Evolutionary conservation across 2,797 vertebrate genomes (phyloP), one percentile per base, ranked within the genome.

Genomic region (Bovichtus diacanthus): DNA sequence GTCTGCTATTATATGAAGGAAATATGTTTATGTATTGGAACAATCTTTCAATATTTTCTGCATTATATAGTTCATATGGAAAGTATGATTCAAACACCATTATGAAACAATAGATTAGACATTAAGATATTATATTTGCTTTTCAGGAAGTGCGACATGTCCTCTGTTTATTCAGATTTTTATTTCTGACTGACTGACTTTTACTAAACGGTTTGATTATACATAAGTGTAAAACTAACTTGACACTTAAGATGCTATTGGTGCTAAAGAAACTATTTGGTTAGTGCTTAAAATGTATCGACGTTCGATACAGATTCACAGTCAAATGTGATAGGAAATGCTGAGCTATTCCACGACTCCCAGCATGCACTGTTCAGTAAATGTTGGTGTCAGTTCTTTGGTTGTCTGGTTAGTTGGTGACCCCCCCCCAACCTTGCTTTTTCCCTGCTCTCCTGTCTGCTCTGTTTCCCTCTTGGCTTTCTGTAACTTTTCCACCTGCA

Each of bases 351-450:
- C 59, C 64, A 39, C 13, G n/a, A 46, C 75, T 90, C 88, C 85
- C 87, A 90, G 90, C 90, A 94, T 93, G 91, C 87, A 70, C 15
- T 78, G 81, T 76, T 55, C 55, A 67, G 56, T 87, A 74, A 70
- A 59, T 76, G 76, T 85, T 82, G 80, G 73, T 88, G 79, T 29
- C 70, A 39, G 31, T 53, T 78, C 71, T 66, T 82, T 13, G 47
- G 65, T 70, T 74, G 78, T 75, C 60, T 51, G 78, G 73, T 86
- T 58, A 63, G 76, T 87, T 87, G 84, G 82, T 93, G 87, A 92
- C 85, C 77, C 83, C 67, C 13, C 51, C 27, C 51, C 27, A 29
- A 77, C 84, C 86, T 81, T 83, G 73, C 72, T 78, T 70, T 81
- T 76, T 36, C 80, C 88, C 76, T 54, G 78, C 88, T 69, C 85